These are phyloP conservation scores for Andrena bicolor DNA, from an alignment of 2,888 invertebrate species.

Conservation along the genomic window DNA sequence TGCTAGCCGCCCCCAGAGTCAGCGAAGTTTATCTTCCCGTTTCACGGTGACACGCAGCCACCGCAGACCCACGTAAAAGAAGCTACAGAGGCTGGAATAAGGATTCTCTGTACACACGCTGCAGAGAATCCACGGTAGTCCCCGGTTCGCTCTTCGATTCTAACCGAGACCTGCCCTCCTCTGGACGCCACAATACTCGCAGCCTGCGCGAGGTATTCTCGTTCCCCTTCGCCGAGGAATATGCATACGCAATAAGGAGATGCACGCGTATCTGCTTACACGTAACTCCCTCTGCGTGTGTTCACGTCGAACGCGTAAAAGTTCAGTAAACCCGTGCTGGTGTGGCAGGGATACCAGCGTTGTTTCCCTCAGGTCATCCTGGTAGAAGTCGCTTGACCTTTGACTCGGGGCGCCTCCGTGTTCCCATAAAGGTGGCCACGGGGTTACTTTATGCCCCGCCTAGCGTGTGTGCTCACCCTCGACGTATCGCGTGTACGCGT, in stretches of 20 bases:
- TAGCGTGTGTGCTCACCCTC: slow-evolving; percentile 37
- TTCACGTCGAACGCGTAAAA: slow-evolving; percentile 44
- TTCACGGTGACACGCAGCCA: slow-evolving; percentile 17
- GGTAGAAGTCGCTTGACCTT: slow-evolving; percentile 75
- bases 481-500: slow-evolving; percentile 28
- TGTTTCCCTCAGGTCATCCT: slow-evolving; percentile 72
- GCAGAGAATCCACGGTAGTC: slow-evolving; percentile 12
- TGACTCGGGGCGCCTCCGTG: slow-evolving; percentile 73
- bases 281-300: not conserved
- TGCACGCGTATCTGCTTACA: slow-evolving; percentile 20
- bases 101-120: not conserved
- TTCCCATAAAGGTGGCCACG: slow-evolving; percentile 74
- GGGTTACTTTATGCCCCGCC: slow-evolving; percentile 69
- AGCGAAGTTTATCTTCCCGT: slow-evolving; percentile 34
- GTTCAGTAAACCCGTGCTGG: slow-evolving; percentile 49
- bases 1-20: not conserved
- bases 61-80: slow-evolving; percentile 15
- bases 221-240: slow-evolving; percentile 26
- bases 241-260: slow-evolving; percentile 51
- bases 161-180: slow-evolving; percentile 35
- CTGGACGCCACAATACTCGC: slow-evolving; percentile 38
- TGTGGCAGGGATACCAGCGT: slow-evolving; percentile 54
- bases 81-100: not conserved
- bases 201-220: slow-evolving; percentile 14
- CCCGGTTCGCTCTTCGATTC: slow-evolving; percentile 45